Evolutionary conservation across 2,113 vertebrate genomes (phyloP), one percentile per base, ranked within the genome.

Genomic region (Odontophorus gujanensis): DNA sequence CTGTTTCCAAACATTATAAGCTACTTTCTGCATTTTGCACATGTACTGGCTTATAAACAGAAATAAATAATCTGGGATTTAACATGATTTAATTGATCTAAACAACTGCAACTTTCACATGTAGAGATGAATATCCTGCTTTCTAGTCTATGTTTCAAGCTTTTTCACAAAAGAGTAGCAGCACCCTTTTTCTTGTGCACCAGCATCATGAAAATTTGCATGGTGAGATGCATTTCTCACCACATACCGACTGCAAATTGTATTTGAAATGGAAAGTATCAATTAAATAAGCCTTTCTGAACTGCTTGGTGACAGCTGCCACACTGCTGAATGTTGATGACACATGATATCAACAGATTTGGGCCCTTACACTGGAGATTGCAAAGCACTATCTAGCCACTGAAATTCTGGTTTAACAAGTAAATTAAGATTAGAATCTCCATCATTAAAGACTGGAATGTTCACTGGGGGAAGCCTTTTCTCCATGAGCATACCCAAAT

Each of bases 201-300:
- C 66, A 53, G 55, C 86, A 80, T 86, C 63, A 85, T 50, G 80
- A 91, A 94, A 86, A 96, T 97, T 92, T 96, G 85, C 93, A 93
- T 94, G 89, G 95, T 91, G 94, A 94, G 91, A 95, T 94, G 87
- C 87, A 94, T 96, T 97, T 97, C 94, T 93, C 95, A 97, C 95
- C 95, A 95, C 87, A 94, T 32, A 38, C 93, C 0, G 1, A 85
- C 93, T 95, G 92, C 85, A 96, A 97, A 97, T 97, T 96, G 93
- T 95, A 89, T 97, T 96, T 96, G 92, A 91, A 94, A 97, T 97
- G 75, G 92, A 85, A 97, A 94, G 74, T 95, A 96, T 96, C 96
- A 97, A 97, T 97, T 97, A 97, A 95, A 95, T 95, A 89, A 92
- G 87, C 89, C 78, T 94, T 91, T 89, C 93, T 95, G 96, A 95